Evolutionary conservation across 2,888 invertebrate species (phyloP).

Genomic region (Noctua janthina): DNA sequence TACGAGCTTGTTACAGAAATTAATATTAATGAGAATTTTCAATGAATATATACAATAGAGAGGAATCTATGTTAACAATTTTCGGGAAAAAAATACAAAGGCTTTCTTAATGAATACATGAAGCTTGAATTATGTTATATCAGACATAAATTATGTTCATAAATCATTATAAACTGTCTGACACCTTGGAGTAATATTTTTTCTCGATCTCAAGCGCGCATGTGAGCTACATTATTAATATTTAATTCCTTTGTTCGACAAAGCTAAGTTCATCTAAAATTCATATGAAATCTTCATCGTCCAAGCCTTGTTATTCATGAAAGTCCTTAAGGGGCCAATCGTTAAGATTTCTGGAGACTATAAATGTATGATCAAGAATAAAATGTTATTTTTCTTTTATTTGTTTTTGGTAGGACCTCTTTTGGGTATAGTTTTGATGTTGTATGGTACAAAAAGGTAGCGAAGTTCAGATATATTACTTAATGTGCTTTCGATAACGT

Average conservation of each 20-base stretch:
- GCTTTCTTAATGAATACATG: conserved; percentile 17
- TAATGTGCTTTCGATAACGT: conserved; percentile 36
- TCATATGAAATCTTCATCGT: conserved; percentile 58
- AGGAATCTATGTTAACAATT: background rate
- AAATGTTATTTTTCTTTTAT: conserved; percentile 36
- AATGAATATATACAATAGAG: background rate
- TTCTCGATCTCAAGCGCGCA: conserved; percentile 20
- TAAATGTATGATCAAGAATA: conserved; percentile 44
- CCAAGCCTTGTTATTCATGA: conserved; percentile 51
- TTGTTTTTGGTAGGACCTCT: conserved; percentile 18
- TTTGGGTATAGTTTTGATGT: conserved; percentile 46
- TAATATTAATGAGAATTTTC: conserved; percentile 27
- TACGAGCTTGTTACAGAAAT: conserved; percentile 14
- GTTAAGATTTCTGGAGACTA: conserved; percentile 48
- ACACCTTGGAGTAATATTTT: conserved; percentile 46
- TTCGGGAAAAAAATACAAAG: background rate
- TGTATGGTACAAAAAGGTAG: conserved; percentile 26
- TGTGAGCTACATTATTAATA: conserved; percentile 58
- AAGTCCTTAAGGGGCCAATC: conserved; percentile 47
- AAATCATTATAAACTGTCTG: conserved; percentile 43
- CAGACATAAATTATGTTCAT: conserved; percentile 31
- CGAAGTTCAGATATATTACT: conserved; percentile 24
- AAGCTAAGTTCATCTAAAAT: conserved; percentile 60
- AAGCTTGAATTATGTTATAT: conserved; percentile 19
- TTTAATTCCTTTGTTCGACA: conserved; percentile 65